phyloP scores from a whole-genome alignment of 2,113 vertebrate species.

The Urocolius indicus region DNA sequence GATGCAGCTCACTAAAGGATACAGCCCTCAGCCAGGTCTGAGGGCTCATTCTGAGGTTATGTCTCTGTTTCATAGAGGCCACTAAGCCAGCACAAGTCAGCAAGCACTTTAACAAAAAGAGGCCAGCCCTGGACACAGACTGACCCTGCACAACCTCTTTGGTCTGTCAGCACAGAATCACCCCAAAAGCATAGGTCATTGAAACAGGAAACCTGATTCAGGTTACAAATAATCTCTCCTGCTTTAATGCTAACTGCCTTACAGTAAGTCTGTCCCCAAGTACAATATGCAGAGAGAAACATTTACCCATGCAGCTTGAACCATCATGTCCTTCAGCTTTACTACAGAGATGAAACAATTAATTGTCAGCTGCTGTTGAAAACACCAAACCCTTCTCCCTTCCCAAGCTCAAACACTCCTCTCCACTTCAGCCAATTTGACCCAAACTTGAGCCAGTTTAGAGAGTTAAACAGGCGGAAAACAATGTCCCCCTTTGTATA shows the following conservation, averaged over 20 bases:
- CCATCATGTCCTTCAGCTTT: neutral
- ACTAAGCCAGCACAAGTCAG: neutral
- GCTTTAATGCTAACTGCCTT: neutral
- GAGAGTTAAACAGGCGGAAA: neutral
- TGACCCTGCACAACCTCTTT: neutral
- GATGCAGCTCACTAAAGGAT: neutral
- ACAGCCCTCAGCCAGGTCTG: neutral
- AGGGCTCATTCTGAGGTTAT: neutral
- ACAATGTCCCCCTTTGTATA: accelerated
- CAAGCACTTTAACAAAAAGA: neutral
- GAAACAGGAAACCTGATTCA: neutral
- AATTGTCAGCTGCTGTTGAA: neutral
- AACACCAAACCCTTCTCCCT: neutral
- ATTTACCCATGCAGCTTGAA: neutral
- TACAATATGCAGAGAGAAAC: neutral
- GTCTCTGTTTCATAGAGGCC: neutral
- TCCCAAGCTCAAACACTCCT: neutral
- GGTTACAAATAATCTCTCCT: neutral
- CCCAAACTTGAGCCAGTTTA: neutral
- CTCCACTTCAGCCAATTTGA: neutral
- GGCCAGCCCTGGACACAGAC: neutral
- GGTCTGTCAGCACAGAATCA: neutral
- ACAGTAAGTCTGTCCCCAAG: neutral
- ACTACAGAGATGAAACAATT: neutral
- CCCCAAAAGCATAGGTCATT: neutral